A percentile compares a stretch with the other conserved stretches of the same genome.
Evolutionary conservation across 2,888 invertebrate genomes (phyloP).

Genomic region (Lochmaea crataegi): DNA sequence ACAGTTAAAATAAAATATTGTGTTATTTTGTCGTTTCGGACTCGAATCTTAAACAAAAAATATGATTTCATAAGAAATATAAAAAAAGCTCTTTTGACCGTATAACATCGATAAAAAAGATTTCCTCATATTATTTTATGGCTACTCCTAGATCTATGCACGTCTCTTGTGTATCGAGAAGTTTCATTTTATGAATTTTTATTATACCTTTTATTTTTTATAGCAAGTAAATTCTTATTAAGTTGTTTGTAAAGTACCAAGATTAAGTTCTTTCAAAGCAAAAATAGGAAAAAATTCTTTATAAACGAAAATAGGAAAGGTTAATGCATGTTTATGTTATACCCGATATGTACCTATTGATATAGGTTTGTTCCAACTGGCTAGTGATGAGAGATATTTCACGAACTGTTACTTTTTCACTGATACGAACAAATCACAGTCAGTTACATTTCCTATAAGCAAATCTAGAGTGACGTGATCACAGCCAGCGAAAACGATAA

Average conservation of each 20-base stretch:
- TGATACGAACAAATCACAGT: too few species aligned
- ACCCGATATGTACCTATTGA: too few species aligned
- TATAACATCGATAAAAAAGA: conserved; percentile 49
- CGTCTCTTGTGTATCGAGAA: conserved; percentile 14
- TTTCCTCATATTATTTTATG: conserved; percentile 54
- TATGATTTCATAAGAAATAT: conserved; percentile 50
- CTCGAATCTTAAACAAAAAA: conserved; percentile 34
- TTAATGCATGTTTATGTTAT: too few species aligned
- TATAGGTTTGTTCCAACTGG: too few species aligned
- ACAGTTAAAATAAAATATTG: conserved; percentile 4
- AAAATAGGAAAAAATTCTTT: too few species aligned
- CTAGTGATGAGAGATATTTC: too few species aligned
- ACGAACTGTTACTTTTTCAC: too few species aligned
- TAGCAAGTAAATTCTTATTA: conserved; percentile 40
- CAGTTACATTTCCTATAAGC: too few species aligned
- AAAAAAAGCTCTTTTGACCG: conserved; percentile 50
- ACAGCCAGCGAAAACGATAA: too few species aligned
- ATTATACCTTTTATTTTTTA: conserved; percentile 40
- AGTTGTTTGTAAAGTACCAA: conserved; percentile 36
- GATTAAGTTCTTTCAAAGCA: conserved; percentile 28
- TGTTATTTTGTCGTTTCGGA: conserved; percentile 25
- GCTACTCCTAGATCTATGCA: conserved; percentile 33
- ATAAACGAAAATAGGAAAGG: too few species aligned
- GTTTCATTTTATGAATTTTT: background rate
- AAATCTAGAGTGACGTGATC: too few species aligned